Conservation (phyloP, 2,797 vertebrate species). For the Remorina albescens region DNA sequence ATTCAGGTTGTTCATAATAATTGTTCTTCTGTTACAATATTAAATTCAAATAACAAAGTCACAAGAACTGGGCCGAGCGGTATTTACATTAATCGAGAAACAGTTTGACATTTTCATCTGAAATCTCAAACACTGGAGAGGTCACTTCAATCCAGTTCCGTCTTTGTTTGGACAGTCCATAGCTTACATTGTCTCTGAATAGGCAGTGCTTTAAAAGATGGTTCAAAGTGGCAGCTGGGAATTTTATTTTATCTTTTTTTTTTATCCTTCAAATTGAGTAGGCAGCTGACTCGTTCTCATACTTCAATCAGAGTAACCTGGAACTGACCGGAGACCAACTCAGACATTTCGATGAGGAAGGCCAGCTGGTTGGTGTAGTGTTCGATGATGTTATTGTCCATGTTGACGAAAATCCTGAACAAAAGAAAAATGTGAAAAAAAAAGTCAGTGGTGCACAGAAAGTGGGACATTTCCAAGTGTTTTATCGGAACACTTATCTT, state of each 20-base stretch:
- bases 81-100: conserved; percentile 72
- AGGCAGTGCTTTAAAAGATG: conserved; percentile 70
- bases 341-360: conserved; percentile 93
- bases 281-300: conserved; percentile 73
- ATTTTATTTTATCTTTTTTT: conserved; percentile 16
- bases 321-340: conserved; percentile 86
- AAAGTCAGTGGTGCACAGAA: neutral
- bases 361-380: conserved; percentile 98
- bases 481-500: neutral
- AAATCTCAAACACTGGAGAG: conserved; percentile 31
- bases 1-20: conserved; percentile 76
- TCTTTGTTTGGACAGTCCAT: conserved; percentile 31
- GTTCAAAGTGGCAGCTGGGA: conserved; percentile 44
- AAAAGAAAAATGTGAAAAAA: neutral
- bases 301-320: conserved; percentile 95
- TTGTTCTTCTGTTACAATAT: conserved; percentile 78
- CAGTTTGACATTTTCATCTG: conserved; percentile 26
- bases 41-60: conserved; percentile 61
- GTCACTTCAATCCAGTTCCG: conserved; percentile 42
- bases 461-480: neutral
- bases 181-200: conserved; percentile 55
- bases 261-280: conserved; percentile 46
- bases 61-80: conserved; percentile 33
- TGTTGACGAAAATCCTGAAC: conserved; percentile 94
- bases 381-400: conserved; percentile 98